Conservation (phyloP, 2,888 invertebrate genomes). For the Catocala sponsa region DNA sequence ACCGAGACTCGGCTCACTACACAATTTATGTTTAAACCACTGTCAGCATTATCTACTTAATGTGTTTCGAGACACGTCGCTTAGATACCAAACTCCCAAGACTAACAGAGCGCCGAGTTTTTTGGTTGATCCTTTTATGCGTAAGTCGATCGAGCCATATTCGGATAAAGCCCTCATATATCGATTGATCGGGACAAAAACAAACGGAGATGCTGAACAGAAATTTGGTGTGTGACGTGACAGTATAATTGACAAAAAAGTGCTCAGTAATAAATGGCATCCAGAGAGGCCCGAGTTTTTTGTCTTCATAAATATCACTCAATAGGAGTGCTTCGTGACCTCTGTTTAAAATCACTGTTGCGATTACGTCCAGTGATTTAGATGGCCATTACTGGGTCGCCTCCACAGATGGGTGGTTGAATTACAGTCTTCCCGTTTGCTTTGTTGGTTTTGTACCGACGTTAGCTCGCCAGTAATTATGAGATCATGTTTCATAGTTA, state of each 20-base stretch:
- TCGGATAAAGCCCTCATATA: conserved; percentile 55
- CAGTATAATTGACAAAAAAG: conserved; percentile 72
- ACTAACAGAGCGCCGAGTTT: conserved; percentile 57
- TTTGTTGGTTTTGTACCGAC: conserved; percentile 80
- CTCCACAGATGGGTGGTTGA: conserved; percentile 80
- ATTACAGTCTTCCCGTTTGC: conserved; percentile 79
- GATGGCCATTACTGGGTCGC: conserved; percentile 78
- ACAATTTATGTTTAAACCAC: conserved; percentile 75
- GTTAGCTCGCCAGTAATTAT: conserved; percentile 79
- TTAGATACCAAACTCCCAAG: conserved; percentile 64
- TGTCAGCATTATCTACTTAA: conserved; percentile 69
- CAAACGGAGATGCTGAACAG: conserved; percentile 58
- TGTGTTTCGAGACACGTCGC: conserved; percentile 70
- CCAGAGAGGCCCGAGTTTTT: conserved; percentile 66
- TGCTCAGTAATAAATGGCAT: conserved; percentile 67
- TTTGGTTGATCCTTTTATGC: conserved; percentile 54
- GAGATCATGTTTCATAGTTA: conserved; percentile 84
- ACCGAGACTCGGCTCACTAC: conserved; percentile 54
- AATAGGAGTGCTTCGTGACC: conserved; percentile 81
- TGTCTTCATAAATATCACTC: conserved; percentile 77
- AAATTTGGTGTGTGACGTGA: conserved; percentile 65
- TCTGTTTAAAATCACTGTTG: conserved; percentile 80
- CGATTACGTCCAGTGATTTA: conserved; percentile 84
- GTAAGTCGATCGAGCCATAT: conserved; percentile 50
- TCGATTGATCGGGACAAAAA: conserved; percentile 60